Percentiles rank a stretch among this genome's conserved stretches.
These are phyloP conservation scores for Teleogryllus occipitalis DNA, from an alignment of 1,140 invertebrate species.

Conservation along the genomic window DNA sequence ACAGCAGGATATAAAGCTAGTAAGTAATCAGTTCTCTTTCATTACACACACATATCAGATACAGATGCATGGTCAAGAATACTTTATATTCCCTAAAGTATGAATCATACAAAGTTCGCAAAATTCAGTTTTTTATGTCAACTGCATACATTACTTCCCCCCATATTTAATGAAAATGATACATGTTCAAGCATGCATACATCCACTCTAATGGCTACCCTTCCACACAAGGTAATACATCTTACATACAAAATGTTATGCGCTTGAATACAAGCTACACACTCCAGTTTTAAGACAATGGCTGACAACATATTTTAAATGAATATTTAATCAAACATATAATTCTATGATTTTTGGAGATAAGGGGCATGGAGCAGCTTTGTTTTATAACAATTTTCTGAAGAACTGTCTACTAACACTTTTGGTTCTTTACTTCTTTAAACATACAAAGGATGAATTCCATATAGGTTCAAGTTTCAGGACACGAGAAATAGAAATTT, in stretches of 20 bases:
- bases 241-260: neutral
- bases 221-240: neutral
- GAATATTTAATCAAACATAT: too few species aligned
- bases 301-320: neutral
- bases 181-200: neutral
- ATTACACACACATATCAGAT: neutral
- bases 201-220: neutral
- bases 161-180: neutral
- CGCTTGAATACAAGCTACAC: slow-evolving; percentile 1
- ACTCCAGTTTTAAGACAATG: neutral
- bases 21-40: slow-evolving; percentile 5
- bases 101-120: neutral
- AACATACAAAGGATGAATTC: too few species aligned
- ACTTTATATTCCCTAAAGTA: neutral
- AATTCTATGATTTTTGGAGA: too few species aligned
- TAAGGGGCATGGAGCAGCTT: too few species aligned
- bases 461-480: too few species aligned
- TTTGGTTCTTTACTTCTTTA: too few species aligned
- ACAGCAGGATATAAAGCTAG: neutral
- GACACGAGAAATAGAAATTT: too few species aligned
- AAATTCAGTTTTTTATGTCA: neutral
- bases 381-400: too few species aligned
- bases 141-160: neutral
- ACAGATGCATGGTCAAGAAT: neutral
- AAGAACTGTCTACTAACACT: too few species aligned